A percentile compares a stretch with the other conserved stretches of the same genome.
These are phyloP conservation scores for Megalopta genalis DNA, from an alignment of 1,140 invertebrate genomes.

Conservation along the genomic window DNA sequence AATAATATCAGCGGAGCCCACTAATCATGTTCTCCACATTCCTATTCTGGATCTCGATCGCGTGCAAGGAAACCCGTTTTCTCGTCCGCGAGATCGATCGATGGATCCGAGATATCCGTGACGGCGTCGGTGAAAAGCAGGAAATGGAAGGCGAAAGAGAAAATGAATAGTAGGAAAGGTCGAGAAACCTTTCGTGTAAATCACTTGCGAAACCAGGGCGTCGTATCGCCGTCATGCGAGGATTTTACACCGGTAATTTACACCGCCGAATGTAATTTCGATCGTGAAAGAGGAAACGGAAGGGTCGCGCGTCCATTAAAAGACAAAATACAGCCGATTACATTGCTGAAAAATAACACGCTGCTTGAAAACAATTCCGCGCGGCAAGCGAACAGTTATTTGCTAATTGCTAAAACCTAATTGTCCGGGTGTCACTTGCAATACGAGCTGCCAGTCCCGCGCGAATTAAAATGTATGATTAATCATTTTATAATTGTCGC, in stretches of 20 bases:
- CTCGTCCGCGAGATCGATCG: conserved; percentile 43
- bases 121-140: conserved; percentile 43
- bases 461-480: not conserved
- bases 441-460: not conserved
- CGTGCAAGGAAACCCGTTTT: conserved; percentile 52
- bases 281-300: not conserved
- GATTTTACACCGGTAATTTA: conserved; percentile 14
- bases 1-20: not conserved
- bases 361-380: no score
- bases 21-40: conserved; percentile 18
- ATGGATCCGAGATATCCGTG: conserved; percentile 20
- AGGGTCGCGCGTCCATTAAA: not conserved
- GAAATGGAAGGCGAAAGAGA: conserved; percentile 48
- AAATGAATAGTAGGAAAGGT: conserved; percentile 49
- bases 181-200: conserved; percentile 37
- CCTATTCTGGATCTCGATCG: conserved; percentile 18
- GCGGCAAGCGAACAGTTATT: not conserved
- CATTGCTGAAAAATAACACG: not conserved
- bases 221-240: not conserved
- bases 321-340: not conserved
- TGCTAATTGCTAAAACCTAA: not conserved
- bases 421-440: not conserved
- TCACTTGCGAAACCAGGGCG: conserved; percentile 30
- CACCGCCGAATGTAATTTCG: not conserved
- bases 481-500: conserved; percentile 3